These are phyloP conservation scores for Heliconius congener DNA, from an alignment of 1,140 invertebrate genomes.

Conservation along the genomic window DNA sequence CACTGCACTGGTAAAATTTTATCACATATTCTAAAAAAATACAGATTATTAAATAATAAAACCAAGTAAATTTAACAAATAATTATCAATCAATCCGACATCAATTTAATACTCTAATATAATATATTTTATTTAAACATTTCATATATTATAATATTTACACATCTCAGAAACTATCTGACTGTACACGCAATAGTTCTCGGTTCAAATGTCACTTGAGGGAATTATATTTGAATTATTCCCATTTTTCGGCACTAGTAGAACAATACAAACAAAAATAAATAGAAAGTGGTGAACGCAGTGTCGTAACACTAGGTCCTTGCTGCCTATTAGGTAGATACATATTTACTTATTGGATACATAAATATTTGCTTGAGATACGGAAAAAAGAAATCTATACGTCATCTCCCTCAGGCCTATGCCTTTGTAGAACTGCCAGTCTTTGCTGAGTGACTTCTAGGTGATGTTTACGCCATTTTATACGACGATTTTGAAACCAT, in stretches of 20 bases:
- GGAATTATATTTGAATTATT: too few species aligned
- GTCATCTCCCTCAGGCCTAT: conserved; percentile 70
- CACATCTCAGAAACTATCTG: not conserved
- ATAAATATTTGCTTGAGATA: not conserved
- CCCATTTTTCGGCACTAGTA: too few species aligned
- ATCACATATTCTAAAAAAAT: too few species aligned
- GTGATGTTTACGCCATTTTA: conserved; percentile 97
- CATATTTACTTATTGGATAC: too few species aligned
- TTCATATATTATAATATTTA: not conserved
- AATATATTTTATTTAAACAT: not conserved
- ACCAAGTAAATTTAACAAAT: not conserved
- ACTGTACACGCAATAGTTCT: not conserved
- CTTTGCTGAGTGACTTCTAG: conserved; percentile 94
- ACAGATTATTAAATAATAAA: too few species aligned
- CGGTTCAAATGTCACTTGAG: too few species aligned
- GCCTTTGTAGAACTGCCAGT: conserved; percentile 88
- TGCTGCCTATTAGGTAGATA: not conserved
- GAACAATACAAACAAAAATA: not conserved
- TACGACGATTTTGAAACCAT: conserved; percentile 98
- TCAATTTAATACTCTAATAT: not conserved
- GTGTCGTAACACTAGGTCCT: not conserved
- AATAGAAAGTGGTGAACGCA: not conserved
- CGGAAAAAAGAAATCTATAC: conserved; percentile 39
- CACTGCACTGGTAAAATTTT: too few species aligned
- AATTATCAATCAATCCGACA: not conserved